A percentile compares a stretch with the other conserved stretches of the same genome.
These are phyloP conservation scores for Pissodes strobi DNA, from an alignment of 1,140 invertebrate genomes.

Conservation along the genomic window DNA sequence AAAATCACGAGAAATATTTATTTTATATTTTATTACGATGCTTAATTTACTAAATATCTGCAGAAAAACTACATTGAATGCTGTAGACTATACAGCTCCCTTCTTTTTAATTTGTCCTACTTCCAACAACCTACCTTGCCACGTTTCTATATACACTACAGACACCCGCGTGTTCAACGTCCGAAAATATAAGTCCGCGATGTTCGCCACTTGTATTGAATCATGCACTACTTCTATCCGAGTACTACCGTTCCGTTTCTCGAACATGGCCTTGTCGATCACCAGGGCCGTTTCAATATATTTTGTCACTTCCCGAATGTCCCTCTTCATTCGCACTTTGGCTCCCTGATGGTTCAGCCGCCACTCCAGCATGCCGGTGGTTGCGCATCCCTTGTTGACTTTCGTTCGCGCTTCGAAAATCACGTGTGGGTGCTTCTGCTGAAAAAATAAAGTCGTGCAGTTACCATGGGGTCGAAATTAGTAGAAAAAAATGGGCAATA, in stretches of 20 bases:
- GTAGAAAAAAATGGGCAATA: no score
- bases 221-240: constrained; percentile 89
- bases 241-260: constrained; percentile 87
- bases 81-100: no score
- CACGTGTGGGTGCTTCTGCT: constrained; percentile 95
- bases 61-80: no score
- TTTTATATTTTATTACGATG: no score
- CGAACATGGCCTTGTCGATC: constrained; percentile 93
- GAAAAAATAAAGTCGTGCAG: constrained; percentile 66
- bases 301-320: constrained; percentile 86
- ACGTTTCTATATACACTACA: constrained; percentile 95
- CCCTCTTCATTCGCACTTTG: constrained; percentile 61
- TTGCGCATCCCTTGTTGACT: constrained; percentile 85
- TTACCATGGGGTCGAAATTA: constrained; percentile 45
- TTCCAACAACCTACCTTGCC: constrained; percentile 66
- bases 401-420: constrained; percentile 90
- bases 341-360: constrained; percentile 58
- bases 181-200: constrained; percentile 83
- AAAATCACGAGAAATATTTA: no score
- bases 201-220: constrained; percentile 94
- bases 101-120: no score
- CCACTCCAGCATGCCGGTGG: constrained; percentile 77
- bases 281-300: constrained; percentile 91
- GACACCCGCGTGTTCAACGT: constrained; percentile 91
- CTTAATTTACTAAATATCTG: no score